These are phyloP conservation scores for Spinibarbus caldwelli DNA, from an alignment of 2,797 vertebrate genomes.

Conservation along the genomic window DNA sequence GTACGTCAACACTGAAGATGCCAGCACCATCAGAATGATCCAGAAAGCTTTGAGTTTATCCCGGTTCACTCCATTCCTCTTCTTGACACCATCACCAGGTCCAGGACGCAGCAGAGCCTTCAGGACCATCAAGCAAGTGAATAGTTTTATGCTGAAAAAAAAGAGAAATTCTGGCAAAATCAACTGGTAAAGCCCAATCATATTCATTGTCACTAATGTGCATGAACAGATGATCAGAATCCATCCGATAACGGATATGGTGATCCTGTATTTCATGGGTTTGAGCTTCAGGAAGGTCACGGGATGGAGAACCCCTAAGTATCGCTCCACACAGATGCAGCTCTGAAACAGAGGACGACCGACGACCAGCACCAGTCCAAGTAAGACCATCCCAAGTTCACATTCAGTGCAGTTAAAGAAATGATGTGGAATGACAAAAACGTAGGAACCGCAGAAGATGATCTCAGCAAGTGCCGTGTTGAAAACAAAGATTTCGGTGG, in stretches of 20 bases:
- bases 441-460: not conserved
- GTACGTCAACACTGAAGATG: not conserved
- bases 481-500: not conserved
- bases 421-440: not conserved
- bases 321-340: constrained; percentile 29
- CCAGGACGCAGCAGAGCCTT: constrained; percentile 3
- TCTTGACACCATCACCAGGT: not conserved
- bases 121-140: constrained; percentile 11
- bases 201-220: not conserved
- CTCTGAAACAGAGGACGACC: constrained; percentile 22
- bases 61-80: not conserved
- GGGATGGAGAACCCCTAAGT: not conserved
- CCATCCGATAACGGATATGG: not conserved
- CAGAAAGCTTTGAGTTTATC: constrained; percentile 32
- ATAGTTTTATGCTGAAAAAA: not conserved
- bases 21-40: constrained; percentile 23
- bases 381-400: not conserved
- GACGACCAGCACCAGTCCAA: not conserved
- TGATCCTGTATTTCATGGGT: constrained; percentile 16
- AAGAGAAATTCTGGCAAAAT: not conserved
- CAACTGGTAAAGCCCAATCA: not conserved
- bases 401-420: not conserved
- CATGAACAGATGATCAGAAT: not conserved
- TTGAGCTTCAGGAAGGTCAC: constrained; percentile 32
- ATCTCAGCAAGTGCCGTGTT: constrained; percentile 7